These are phyloP conservation scores for Phymorhynchus buccinoides DNA, from an alignment of 1,140 invertebrate species.

Conservation along the genomic window DNA sequence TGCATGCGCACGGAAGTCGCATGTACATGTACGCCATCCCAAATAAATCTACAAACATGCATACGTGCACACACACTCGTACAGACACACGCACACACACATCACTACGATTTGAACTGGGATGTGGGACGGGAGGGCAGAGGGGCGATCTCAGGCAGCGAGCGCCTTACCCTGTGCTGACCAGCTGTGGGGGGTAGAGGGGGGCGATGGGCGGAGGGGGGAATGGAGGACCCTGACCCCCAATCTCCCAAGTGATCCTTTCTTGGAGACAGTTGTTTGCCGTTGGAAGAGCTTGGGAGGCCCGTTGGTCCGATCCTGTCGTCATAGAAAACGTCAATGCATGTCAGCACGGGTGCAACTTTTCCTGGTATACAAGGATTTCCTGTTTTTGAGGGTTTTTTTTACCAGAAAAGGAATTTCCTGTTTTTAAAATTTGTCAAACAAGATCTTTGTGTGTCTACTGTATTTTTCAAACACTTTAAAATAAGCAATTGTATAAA, in stretches of 20 bases:
- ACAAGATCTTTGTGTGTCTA: too few relatives aligned
- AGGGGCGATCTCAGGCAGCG: slow-evolving; percentile 50
- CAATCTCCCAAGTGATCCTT: slow-evolving; percentile 28
- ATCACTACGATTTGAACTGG: slow-evolving; percentile 27
- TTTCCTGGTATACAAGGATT: too few relatives aligned
- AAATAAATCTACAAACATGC: neutral
- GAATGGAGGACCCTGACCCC: neutral
- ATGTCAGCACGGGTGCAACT: too few relatives aligned
- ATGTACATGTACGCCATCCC: neutral
- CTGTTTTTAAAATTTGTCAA: too few relatives aligned
- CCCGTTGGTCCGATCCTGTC: slow-evolving; percentile 42
- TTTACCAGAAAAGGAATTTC: too few relatives aligned
- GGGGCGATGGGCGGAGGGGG: slow-evolving; percentile 28
- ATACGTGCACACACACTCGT: neutral
- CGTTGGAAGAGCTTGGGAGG: slow-evolving; percentile 40
- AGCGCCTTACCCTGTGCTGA: slow-evolving; percentile 51
- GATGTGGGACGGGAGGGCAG: slow-evolving; percentile 52
- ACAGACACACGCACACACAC: too few relatives aligned
- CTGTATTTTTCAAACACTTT: too few relatives aligned
- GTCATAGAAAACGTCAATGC: neutral
- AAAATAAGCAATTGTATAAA: too few relatives aligned
- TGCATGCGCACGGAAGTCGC: too few relatives aligned
- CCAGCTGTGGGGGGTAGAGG: slow-evolving; percentile 28
- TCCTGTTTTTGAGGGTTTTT: too few relatives aligned
- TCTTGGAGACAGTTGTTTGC: slow-evolving; percentile 34